A percentile compares a stretch with the other conserved stretches of the same genome.
phyloP scores from a whole-genome alignment of 2,797 vertebrate genomes.

The Sphenodon punctatus region DNA sequence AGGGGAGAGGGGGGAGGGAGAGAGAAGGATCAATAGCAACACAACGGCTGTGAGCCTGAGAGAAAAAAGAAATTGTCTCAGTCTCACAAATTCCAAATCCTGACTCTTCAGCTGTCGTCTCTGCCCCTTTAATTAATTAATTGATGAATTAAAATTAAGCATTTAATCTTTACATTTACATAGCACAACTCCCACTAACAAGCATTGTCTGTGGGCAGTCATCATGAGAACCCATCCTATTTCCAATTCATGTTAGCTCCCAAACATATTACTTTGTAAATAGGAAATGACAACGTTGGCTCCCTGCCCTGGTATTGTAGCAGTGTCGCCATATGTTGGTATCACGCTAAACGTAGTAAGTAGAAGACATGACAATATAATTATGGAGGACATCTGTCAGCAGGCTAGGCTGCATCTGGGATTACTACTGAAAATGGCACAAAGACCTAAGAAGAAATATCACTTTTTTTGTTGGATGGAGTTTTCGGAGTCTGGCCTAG shows the following conservation, averaged over 20 bases:
- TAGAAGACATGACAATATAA: constrained; percentile 70
- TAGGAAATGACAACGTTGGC: constrained; percentile 72
- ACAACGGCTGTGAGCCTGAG: constrained; percentile 27
- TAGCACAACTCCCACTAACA: constrained; percentile 53
- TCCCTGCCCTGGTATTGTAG: constrained; percentile 29
- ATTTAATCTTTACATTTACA: constrained; percentile 69
- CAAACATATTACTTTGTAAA: constrained; percentile 70
- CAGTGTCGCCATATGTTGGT: constrained; percentile 65
- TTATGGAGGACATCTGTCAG: constrained; percentile 74
- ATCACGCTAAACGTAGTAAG: constrained; percentile 67
- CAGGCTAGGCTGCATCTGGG: constrained; percentile 67
- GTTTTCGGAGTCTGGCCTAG: constrained; percentile 19
- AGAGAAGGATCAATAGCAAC: constrained; percentile 44
- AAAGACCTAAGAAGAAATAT: constrained; percentile 57
- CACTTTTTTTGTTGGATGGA: constrained; percentile 38
- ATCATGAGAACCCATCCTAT: constrained; percentile 51
- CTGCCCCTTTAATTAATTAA: constrained; percentile 68
- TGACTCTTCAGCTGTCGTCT: constrained; percentile 63
- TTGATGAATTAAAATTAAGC: constrained; percentile 72
- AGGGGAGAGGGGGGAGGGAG: not conserved
- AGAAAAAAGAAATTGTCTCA: constrained; percentile 51
- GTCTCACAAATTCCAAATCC: constrained; percentile 33
- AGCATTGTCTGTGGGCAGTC: not conserved
- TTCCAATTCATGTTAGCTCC: constrained; percentile 55
- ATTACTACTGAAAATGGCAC: constrained; percentile 66